Base-by-base conservation (phyloP, 2,888 invertebrate species). In the Branchinecta sandiegonensis region DNA sequence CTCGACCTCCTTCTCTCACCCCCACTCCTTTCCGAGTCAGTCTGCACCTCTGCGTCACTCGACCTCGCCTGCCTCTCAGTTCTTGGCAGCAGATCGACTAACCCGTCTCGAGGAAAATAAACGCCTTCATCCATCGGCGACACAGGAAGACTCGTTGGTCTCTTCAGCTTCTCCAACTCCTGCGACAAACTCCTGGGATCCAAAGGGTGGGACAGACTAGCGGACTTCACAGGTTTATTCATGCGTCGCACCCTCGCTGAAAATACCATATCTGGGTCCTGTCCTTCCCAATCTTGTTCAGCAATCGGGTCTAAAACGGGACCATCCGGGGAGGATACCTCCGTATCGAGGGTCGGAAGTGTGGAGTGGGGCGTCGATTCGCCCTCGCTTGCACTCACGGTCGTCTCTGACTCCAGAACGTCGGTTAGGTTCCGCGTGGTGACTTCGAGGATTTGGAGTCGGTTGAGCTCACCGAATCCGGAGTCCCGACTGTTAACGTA, bases 31-130 rank as follows among this genome's bases (percentile, higher is more conserved):
- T 56, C 63, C n/a, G n/a, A 8, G 63, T 56, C 63, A 10, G 63
- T 56, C 63, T 56, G 63, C 63, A 56, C 63, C 23, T 56, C 63
- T 56, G 63, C 63, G 63, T 56, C 63, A 56, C 63, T 56, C 8
- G 63, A 56, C 63, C n/a, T 56, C 9, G 63, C n/a, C 11, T 17
- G 12, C 23, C 23, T 56, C 23, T 56, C 63, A 23, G 8, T n/a
- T 56, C 63, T 56, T 56, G 63, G 63, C 23, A 56, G 63, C 1
- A 10, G 14, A 37, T 37, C 37, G 37, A 37, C 37, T 0, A 37
- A 37, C 37, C 37, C 37, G 37, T 37, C 37, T 23, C 63, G 11
- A 1, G 23, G n/a, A 56, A 56, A 56, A 56, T n/a, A 56, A 10
- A 56, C 63, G 8, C 63, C 63, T 56, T 56, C 63, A 56, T 56